These are phyloP conservation scores for Anoura caudifer DNA, from an alignment of 2,113 vertebrate genomes.

Conservation along the genomic window DNA sequence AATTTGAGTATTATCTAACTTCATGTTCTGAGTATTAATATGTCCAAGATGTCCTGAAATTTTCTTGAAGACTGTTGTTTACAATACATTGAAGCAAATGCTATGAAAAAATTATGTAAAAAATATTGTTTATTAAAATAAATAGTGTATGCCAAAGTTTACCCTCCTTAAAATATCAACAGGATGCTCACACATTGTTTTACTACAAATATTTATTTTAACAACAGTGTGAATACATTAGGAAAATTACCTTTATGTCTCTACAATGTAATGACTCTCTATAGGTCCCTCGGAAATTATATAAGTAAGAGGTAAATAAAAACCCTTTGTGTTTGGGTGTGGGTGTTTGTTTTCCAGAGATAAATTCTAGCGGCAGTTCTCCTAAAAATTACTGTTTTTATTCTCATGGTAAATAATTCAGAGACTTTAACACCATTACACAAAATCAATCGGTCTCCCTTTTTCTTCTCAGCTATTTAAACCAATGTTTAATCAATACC, in stretches of 20 bases:
- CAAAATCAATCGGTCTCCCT: conserved; percentile 49
- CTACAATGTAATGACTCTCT: conserved; percentile 30
- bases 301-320: conserved; percentile 6
- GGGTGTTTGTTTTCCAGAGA: neutral
- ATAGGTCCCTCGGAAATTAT: neutral
- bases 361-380: conserved; percentile 29
- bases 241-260: neutral
- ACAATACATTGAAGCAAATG: neutral
- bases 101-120: neutral
- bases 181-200: neutral
- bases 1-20: neutral
- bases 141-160: neutral
- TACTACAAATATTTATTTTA: neutral
- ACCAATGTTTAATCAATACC: conserved; percentile 59
- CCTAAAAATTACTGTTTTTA: neutral
- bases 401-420: conserved; percentile 52
- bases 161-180: neutral
- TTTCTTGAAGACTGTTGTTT: neutral
- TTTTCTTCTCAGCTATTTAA: conserved; percentile 56
- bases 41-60: neutral
- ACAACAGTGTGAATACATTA: neutral
- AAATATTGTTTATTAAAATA: neutral
- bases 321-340: neutral
- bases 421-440: neutral
- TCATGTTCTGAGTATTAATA: neutral